Percentiles rank a stretch among this genome's conserved stretches.
These are phyloP conservation scores for Iselma pallidipennis DNA, from an alignment of 2,888 invertebrate species.

Conservation along the genomic window DNA sequence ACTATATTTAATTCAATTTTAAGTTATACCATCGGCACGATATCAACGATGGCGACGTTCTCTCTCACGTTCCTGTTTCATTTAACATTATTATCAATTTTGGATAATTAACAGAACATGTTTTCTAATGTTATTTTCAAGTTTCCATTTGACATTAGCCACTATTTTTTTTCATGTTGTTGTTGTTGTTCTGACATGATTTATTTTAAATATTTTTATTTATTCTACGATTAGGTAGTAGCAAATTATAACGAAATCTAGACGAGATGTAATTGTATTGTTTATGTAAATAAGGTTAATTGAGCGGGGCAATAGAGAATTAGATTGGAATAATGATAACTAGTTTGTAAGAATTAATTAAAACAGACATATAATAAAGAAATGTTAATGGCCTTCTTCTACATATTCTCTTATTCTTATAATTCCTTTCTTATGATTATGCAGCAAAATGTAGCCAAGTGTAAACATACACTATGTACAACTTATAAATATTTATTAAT, in stretches of 20 bases:
- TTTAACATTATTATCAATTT: constrained; percentile 1
- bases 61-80: constrained; percentile 13
- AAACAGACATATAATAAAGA: constrained; percentile 27
- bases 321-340: constrained; percentile 25
- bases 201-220: too few species aligned
- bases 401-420: too few species aligned
- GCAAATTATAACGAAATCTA: not conserved
- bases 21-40: constrained; percentile 23
- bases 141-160: too few species aligned
- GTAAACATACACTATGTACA: constrained; percentile 11
- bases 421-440: constrained; percentile 24
- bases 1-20: constrained; percentile 39
- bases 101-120: not conserved
- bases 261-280: constrained; percentile 5
- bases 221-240: not conserved
- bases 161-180: too few species aligned
- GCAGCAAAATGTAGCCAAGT: constrained; percentile 26
- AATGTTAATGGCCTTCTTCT: constrained; percentile 25
- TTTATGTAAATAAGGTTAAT: constrained; percentile 25
- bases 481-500: constrained; percentile 2
- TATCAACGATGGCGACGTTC: constrained; percentile 8
- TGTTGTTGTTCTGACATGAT: too few species aligned
- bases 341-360: constrained; percentile 34
- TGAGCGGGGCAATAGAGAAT: constrained; percentile 20
- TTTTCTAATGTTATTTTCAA: not conserved